Evolutionary conservation across 2,888 invertebrate species (phyloP), one percentile per base, ranked within the genome.

Genomic region (Pachymerium ferrugineum): DNA sequence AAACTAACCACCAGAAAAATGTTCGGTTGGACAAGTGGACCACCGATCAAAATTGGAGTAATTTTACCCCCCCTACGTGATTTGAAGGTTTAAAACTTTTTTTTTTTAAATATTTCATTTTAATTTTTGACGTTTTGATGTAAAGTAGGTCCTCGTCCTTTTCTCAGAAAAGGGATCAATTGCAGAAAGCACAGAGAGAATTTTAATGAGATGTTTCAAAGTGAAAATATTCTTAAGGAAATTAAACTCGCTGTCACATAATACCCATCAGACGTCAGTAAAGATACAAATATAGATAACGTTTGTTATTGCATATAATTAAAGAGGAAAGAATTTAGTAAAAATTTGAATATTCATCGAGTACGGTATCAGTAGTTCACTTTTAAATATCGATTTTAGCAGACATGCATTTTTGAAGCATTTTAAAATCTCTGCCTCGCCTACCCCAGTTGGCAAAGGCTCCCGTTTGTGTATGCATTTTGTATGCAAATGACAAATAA

Each of bases 361-460:
- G n/a, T n/a, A n/a, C n/a, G 12, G 14, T 62, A 62, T 62, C 62
- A 62, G 62, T 28, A 62, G 62, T 10, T 62, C 62, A 28, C 25
- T 62, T 62, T 62, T 62, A 62, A n/a, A 62, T 62, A 62, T 62
- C 28, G 62, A 62, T 62, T 62, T 62, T 62, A 62, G 62, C 28
- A 25, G 1, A 28, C 62, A 62, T 28, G 25, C 62, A 62, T 62
- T 62, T 62, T 62, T 62, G 62, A 62, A 62, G 25, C 62, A 62
- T 62, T 62, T 62, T 62, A 22, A 62, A 62, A 62, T 62, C 62
- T 62, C 62, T 25, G 25, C 62, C 62, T 62, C 62, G 62, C 14
- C 28, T 62, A 62, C 62, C 62, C 62, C 14, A 62, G 62, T 62
- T 62, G 62, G 62, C 62, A 62, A 62, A 62, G 62, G 28, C 62